Base-by-base conservation (phyloP, 2,888 invertebrate species). In the Ganaspis brasiliensis region DNA sequence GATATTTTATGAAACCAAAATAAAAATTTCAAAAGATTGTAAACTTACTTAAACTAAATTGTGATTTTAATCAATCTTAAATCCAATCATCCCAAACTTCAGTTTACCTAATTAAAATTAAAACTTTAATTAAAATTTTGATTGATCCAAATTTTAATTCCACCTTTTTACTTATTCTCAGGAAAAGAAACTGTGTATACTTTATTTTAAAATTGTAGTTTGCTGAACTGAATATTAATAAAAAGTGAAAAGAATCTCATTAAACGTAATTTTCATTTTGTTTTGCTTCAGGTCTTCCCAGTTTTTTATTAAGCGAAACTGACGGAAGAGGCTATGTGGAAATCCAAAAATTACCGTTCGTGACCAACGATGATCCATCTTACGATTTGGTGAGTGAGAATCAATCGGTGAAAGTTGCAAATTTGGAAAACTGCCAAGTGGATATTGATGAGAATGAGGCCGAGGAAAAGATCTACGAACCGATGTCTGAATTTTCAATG, bases 381-480 rank as follows among this genome's bases (percentile, higher is more conserved):
- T 59, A 61, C 59, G 59, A 71, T 37, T 16, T 52, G 31, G 37
- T 26, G 21, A 67, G 40, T 24, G 19, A 45, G 52, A 56, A 21
- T n/a, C 75, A 74, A 19, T 35, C 80, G 78, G 82, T 78, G 82
- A 85, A 86, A 83, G 78, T 82, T 16, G 76, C 19, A 35, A 16
- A 59, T 63, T 82, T 81, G 85, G 85, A 85, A 79, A 78, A 76
- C 31, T 75, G 82, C 80, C 81, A 82, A 74, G 77, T 80, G 85
- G 86, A 88, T 86, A 85, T 72, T 24, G 72, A 76, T 57, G 81
- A 74, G 73, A 81, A 83, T 75, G 85, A 83, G 82, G 80, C 59
- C 78, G 77, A 74, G 73, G 72, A 80, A 79, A 82, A 79, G 78
- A 82, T 78, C 67, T 81, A 82, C 75, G 83, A 85, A 72, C 63